These are phyloP conservation scores for Tetropium fuscum DNA, from an alignment of 2,888 invertebrate species.

Conservation along the genomic window DNA sequence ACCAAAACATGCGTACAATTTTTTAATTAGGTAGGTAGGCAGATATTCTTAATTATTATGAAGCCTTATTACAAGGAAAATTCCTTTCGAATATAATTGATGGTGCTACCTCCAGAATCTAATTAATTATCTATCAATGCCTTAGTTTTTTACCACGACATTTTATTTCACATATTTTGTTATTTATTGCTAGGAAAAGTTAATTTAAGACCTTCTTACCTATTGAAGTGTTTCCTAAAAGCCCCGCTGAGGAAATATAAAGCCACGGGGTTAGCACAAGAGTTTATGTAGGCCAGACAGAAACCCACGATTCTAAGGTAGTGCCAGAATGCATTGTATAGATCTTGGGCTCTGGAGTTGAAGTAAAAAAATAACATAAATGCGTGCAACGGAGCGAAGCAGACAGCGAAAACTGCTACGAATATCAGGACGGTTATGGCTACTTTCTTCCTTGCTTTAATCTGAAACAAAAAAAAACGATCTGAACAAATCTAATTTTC, in stretches of 20 bases:
- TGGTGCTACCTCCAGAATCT: no score
- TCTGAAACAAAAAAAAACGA: conserved; percentile 65
- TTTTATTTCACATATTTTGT: no score
- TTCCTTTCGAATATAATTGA: no score
- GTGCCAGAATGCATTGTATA: conserved; percentile 83
- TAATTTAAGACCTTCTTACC: conserved; percentile 71
- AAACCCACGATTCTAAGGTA: conserved; percentile 84
- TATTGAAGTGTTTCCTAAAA: conserved; percentile 90
- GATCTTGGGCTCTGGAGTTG: conserved; percentile 73
- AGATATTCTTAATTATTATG: no score
- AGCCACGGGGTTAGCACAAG: conserved; percentile 94
- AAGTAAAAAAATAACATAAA: conserved; percentile 89
- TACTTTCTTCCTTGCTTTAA: conserved; percentile 79
- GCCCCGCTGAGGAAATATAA: conserved; percentile 93
- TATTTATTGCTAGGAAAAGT: no score
- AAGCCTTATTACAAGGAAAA: no score
- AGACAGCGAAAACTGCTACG: conserved; percentile 89
- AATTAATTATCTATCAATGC: no score
- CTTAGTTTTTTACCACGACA: no score
- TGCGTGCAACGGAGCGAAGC: conserved; percentile 87
- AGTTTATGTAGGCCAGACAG: conserved; percentile 85
- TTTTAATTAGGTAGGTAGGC: no score
- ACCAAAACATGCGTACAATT: no score
- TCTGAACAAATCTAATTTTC: no score
- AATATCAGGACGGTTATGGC: conserved; percentile 93